phyloP scores from a whole-genome alignment of 1,140 invertebrate genomes.

The Drosophila subobscura region DNA sequence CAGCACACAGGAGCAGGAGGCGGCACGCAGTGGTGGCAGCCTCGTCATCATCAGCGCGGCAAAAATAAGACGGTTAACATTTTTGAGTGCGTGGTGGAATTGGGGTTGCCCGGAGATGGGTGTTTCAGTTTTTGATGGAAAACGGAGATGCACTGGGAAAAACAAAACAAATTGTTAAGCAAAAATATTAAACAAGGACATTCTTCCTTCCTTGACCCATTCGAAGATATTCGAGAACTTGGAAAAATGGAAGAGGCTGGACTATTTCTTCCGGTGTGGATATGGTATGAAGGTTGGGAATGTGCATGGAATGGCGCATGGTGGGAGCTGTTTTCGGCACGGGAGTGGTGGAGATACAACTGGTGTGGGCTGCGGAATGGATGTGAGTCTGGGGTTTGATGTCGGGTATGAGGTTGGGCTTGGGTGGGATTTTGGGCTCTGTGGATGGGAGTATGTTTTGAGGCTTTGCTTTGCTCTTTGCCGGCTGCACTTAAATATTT shows the following conservation, averaged over 20 bases:
- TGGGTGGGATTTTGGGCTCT: background rate
- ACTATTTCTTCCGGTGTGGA: too few relatives aligned
- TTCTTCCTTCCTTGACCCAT: too few relatives aligned
- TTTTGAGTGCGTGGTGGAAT: conserved; percentile 67
- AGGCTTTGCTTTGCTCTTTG: conserved; percentile 76
- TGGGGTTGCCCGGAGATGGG: conserved; percentile 41
- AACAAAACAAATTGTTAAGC: too few relatives aligned
- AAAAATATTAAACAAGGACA: too few relatives aligned
- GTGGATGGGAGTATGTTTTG: conserved; percentile 44
- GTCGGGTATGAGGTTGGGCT: background rate
- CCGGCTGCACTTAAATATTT: conserved; percentile 78
- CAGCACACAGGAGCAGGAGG: background rate
- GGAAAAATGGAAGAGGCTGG: background rate
- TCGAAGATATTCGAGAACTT: too few relatives aligned
- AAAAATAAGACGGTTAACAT: conserved; percentile 75
- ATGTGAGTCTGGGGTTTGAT: background rate
- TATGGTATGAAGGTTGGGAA: too few relatives aligned
- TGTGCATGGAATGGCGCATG: too few relatives aligned
- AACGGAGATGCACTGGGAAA: too few relatives aligned
- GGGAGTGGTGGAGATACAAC: background rate
- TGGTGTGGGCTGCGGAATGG: background rate
- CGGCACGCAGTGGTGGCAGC: background rate
- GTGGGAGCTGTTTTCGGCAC: too few relatives aligned
- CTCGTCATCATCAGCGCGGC: conserved; percentile 39
- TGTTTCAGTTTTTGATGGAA: background rate